A percentile compares a stretch with the other conserved stretches of the same genome.
phyloP scores from a whole-genome alignment of 2,888 invertebrate genomes.

The Thereva nobilitata region DNA sequence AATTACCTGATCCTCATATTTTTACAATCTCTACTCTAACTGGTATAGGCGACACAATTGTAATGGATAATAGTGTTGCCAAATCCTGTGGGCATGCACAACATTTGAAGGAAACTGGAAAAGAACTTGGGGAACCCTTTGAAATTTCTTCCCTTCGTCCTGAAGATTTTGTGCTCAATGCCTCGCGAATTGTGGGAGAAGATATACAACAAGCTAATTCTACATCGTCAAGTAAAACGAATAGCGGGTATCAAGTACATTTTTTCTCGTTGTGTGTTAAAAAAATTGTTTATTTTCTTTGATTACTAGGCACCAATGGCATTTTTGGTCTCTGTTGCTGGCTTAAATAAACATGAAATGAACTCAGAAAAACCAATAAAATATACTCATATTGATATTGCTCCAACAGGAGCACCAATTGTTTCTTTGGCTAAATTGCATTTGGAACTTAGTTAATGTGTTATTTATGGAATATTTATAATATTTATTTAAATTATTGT shows the following conservation, averaged over 20 bases:
- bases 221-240: conserved; percentile 67
- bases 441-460: conserved; percentile 24
- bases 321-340: conserved; percentile 82
- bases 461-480: too few species aligned
- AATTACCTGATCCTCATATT: conserved; percentile 77
- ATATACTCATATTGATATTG: conserved; percentile 83
- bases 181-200: conserved; percentile 77
- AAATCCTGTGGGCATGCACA: conserved; percentile 59
- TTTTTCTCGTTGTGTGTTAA: background rate
- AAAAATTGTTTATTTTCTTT: conserved; percentile 23
- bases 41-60: conserved; percentile 75
- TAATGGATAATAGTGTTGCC: conserved; percentile 78
- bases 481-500: too few species aligned
- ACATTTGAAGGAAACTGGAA: conserved; percentile 52
- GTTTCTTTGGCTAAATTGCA: conserved; percentile 67
- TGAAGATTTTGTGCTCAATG: conserved; percentile 72
- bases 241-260: conserved; percentile 77
- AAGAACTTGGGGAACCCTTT: conserved; percentile 68
- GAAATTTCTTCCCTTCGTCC: conserved; percentile 77
- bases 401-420: conserved; percentile 78
- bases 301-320: conserved; percentile 72
- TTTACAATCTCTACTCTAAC: conserved; percentile 91
- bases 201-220: conserved; percentile 80
- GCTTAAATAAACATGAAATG: conserved; percentile 76
- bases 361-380: conserved; percentile 68